Evolutionary conservation across 2,797 vertebrate genomes (phyloP), one percentile per base, ranked within the genome.

Genomic region (Onychomys arenicola): DNA sequence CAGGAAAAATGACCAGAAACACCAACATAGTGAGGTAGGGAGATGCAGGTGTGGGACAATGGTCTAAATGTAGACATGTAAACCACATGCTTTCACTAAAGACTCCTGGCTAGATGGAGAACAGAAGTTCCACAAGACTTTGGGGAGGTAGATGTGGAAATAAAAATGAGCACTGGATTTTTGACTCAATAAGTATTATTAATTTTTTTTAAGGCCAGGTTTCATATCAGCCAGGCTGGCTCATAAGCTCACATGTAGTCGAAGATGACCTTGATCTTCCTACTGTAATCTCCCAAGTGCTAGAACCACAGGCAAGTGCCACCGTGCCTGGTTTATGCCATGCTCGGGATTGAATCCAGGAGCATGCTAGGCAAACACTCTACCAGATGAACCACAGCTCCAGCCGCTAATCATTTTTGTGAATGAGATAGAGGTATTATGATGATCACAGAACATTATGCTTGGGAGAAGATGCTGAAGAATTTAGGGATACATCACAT

Each of bases 1-100:
- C 55, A 40, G 0, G 16, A 82, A 76, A 90, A 90, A 11, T 27
- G 12, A 65, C 5, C 34, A 73, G 57, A 89, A 77, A 91, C 75
- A 69, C 55, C 63, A 63, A 7, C 0, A 0, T 2, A 4, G 3
- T 6, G 29, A 59, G 16, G 13, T 0, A 17, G 61, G 17, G 43
- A 17, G 73, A 61, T 1, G 7, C 19, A 29, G 3, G 61, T 7
- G 57, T 21, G 17, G 21, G n/a, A 46, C 5, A 71, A 6, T 13
- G 57, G 46, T 32, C 34, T 59, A n/a, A 82, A 75, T 40, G 13
- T 37, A 77, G 75, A 23, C 23, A 75, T 32, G 2, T 7, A 81
- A 81, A 17, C 32, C 17, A 17, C 43, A 19, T 49, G 43, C 43
- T 65, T 61, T 46, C 75, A 59, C 65, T 52, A 29, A 90, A 87